Evolutionary conservation across 2,888 invertebrate species (phyloP).

Genomic region (Hypsopygia costalis): DNA sequence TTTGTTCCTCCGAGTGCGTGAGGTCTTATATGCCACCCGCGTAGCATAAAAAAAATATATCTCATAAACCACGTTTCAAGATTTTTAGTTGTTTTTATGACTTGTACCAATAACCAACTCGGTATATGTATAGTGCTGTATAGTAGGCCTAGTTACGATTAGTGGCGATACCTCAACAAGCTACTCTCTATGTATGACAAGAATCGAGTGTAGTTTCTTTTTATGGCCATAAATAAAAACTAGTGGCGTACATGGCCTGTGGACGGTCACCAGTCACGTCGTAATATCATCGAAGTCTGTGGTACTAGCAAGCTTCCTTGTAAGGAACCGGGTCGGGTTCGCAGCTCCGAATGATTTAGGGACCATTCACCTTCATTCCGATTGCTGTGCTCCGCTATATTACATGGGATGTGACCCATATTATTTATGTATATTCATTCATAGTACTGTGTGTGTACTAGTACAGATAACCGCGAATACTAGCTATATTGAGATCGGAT

Average conservation of each 20-base stretch:
- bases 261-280: constrained; percentile 15
- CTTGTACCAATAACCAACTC: too few relatives aligned
- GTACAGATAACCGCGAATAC: too few relatives aligned
- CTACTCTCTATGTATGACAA: too few relatives aligned
- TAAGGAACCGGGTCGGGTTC: constrained; percentile 40
- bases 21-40: too few relatives aligned
- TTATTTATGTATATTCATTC: constrained; percentile 3
- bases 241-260: not conserved
- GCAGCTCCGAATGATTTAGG: constrained; percentile 46
- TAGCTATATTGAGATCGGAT: too few relatives aligned
- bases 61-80: too few relatives aligned
- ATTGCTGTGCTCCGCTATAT: constrained; percentile 30
- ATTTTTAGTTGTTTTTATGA: too few relatives aligned
- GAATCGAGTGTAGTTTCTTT: not conserved
- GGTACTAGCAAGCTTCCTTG: constrained; percentile 63
- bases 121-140: too few relatives aligned
- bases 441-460: not conserved
- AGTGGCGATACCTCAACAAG: too few relatives aligned
- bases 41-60: too few relatives aligned
- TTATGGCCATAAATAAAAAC: constrained; percentile 9
- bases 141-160: too few relatives aligned
- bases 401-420: constrained; percentile 22
- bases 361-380: constrained; percentile 58
- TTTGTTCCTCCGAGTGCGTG: too few relatives aligned
- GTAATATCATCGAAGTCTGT: constrained; percentile 21